Evolutionary conservation across 1,140 invertebrate genomes (phyloP).

Genomic region (Caenorhabditis tropicalis): DNA sequence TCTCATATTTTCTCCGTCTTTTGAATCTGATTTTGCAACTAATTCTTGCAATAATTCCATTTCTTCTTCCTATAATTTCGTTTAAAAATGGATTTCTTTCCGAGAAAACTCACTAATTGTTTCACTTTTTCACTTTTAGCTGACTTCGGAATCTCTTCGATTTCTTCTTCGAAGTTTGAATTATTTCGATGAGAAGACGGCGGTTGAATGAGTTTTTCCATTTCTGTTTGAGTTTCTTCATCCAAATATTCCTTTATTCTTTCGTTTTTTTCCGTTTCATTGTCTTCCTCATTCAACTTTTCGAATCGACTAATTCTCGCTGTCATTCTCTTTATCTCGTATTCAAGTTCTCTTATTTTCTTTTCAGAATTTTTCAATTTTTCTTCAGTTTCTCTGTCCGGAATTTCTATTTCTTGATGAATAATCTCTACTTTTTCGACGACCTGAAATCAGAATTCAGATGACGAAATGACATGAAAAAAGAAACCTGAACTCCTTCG

Average conservation of each 20-base stretch:
- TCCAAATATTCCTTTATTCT: slow-evolving; percentile 4
- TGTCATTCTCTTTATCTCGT: slow-evolving; percentile 13
- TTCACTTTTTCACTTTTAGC: slow-evolving; percentile 1
- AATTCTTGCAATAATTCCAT: slow-evolving; percentile 28
- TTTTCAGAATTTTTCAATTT: slow-evolving; percentile 18
- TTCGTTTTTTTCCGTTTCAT: neutral
- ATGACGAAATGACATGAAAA: neutral
- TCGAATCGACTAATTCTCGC: neutral
- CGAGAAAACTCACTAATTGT: neutral
- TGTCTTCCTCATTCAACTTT: neutral
- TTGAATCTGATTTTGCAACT: slow-evolving; percentile 28
- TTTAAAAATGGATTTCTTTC: neutral
- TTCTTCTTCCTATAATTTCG: neutral
- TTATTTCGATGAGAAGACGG: neutral
- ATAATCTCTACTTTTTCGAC: neutral
- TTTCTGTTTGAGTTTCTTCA: slow-evolving; percentile 17
- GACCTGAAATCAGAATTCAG: neutral
- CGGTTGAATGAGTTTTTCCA: neutral
- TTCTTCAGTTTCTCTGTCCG: slow-evolving; percentile 32
- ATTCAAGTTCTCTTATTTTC: neutral
- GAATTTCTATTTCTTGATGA: slow-evolving; percentile 2
- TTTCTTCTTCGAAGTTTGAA: slow-evolving; percentile 3
- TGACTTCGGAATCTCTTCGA: neutral
- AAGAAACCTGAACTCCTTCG: neutral
- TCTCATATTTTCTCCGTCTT: slow-evolving; percentile 26